Percentiles rank a stretch among this genome's conserved stretches.
These are phyloP conservation scores for Pyralis farinalis DNA, from an alignment of 2,888 invertebrate genomes.

Conservation along the genomic window DNA sequence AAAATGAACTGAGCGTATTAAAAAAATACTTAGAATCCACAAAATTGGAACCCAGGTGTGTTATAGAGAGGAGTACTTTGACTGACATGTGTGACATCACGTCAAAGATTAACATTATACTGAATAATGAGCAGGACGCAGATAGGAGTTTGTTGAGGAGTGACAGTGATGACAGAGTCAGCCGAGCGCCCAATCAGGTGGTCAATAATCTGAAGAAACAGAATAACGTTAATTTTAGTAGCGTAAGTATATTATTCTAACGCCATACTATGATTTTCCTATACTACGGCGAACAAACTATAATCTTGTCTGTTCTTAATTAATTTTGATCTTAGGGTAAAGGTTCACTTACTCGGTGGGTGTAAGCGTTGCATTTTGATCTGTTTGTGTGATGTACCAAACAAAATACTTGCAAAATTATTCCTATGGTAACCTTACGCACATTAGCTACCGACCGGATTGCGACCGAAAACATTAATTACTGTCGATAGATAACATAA, in stretches of 20 bases:
- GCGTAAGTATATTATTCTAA: slow-evolving; percentile 46
- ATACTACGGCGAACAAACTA: too few species aligned
- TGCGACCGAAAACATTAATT: too few species aligned
- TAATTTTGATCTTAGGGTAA: too few species aligned
- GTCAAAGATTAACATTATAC: slow-evolving; percentile 23
- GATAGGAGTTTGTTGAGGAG: slow-evolving; percentile 17
- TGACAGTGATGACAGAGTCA: slow-evolving; percentile 28
- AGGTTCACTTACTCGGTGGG: too few species aligned
- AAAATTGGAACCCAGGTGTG: slow-evolving; percentile 35
- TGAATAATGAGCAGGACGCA: slow-evolving; percentile 46
- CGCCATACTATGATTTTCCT: too few species aligned
- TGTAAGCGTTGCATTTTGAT: too few species aligned
- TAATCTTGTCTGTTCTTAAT: too few species aligned
- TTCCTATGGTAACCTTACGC: too few species aligned
- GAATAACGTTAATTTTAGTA: slow-evolving; percentile 62
- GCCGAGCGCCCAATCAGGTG: slow-evolving; percentile 40
- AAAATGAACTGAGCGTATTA: slow-evolving; percentile 43
- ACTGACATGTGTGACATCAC: slow-evolving; percentile 34
- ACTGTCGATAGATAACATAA: too few species aligned
- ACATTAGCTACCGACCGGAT: too few species aligned
- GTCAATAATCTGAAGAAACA: slow-evolving; percentile 63
- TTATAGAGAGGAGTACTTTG: slow-evolving; percentile 42
- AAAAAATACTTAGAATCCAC: slow-evolving; percentile 44
- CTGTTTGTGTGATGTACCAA: too few species aligned
- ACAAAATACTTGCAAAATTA: too few species aligned